These are phyloP conservation scores for Illadopsis cleaveri DNA, from an alignment of 2,113 vertebrate genomes.

Conservation along the genomic window DNA sequence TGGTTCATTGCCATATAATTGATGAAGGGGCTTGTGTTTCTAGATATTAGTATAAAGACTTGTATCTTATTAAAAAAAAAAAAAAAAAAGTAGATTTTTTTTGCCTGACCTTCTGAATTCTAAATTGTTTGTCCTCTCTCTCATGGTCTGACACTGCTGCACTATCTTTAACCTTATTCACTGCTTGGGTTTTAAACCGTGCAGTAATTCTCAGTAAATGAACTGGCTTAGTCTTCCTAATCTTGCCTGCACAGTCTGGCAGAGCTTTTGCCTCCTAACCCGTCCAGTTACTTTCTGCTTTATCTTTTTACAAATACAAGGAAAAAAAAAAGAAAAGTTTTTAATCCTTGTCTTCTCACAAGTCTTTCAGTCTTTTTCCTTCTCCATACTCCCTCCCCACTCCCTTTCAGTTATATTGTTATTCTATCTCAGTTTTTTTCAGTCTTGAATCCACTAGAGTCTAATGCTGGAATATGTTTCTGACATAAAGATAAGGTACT, in stretches of 20 bases:
- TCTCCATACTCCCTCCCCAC: neutral
- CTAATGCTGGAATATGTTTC: neutral
- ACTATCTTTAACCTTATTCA: neutral
- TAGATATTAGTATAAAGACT: neutral
- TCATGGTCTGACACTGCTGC: neutral
- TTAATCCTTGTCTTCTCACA: neutral
- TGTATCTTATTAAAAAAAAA: rapidly evolving
- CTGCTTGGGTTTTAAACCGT: neutral
- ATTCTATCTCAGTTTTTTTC: neutral
- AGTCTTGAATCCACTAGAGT: neutral
- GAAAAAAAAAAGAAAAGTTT: neutral
- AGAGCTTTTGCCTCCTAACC: neutral
- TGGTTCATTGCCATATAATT: neutral
- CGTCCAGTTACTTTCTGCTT: neutral
- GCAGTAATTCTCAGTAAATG: neutral
- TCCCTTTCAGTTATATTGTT: neutral
- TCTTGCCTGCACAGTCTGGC: neutral
- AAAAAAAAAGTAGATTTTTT: neutral
- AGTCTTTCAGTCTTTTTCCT: neutral
- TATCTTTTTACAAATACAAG: neutral
- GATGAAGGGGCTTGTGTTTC: neutral
- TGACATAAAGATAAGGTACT: neutral
- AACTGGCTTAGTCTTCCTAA: neutral
- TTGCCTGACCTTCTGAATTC: neutral
- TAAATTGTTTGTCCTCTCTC: neutral